A percentile compares a stretch with the other conserved stretches of the same genome.
phyloP scores from a whole-genome alignment of 2,113 vertebrate species.

The Sander vitreus region DNA sequence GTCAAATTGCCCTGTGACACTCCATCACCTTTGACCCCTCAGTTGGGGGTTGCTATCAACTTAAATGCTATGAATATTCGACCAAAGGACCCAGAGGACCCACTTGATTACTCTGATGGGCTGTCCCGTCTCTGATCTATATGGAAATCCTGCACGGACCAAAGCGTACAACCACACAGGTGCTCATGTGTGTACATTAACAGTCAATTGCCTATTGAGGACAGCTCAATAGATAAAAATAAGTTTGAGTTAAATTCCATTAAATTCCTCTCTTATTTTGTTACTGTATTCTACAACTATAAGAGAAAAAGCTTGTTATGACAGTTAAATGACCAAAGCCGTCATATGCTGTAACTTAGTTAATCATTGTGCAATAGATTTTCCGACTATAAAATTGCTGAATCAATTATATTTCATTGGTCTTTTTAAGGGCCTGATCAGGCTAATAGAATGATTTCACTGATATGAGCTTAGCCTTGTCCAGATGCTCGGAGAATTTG shows the following conservation, averaged over 20 bases:
- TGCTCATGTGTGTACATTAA: background rate
- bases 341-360: constrained; percentile 4
- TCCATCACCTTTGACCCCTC: constrained; percentile 59
- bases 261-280: background rate
- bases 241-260: background rate
- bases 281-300: background rate
- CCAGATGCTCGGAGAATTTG: background rate
- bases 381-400: background rate
- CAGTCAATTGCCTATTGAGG: constrained; percentile 3
- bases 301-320: background rate
- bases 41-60: constrained; percentile 56
- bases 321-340: constrained; percentile 11
- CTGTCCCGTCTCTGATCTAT: constrained; percentile 57
- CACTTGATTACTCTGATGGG: constrained; percentile 59
- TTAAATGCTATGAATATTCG: constrained; percentile 60
- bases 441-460: constrained; percentile 6
- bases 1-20: constrained; percentile 52
- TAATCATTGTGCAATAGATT: constrained; percentile 27
- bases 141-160: constrained; percentile 49
- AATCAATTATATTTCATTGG: constrained; percentile 30
- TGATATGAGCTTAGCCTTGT: background rate
- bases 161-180: background rate
- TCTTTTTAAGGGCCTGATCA: constrained; percentile 8
- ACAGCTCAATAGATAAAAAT: background rate
- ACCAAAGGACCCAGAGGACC: constrained; percentile 52